Evolutionary conservation across 2,113 vertebrate genomes (phyloP).

Genomic region (Brevimyrus niger): DNA sequence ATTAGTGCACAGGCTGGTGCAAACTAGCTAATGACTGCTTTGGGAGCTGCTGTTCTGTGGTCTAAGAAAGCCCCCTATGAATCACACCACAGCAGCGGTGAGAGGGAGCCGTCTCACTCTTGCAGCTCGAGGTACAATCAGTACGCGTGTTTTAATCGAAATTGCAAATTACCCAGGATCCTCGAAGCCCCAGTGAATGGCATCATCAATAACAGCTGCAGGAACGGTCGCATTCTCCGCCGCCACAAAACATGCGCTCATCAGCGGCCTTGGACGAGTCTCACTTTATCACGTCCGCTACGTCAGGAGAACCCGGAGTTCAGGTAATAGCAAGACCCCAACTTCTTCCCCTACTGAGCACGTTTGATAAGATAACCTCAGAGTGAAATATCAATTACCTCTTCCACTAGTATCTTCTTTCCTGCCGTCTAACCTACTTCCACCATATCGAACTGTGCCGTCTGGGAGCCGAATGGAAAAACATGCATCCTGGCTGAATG

Average conservation of each 20-base stretch:
- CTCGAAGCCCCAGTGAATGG: neutral
- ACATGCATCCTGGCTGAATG: neutral
- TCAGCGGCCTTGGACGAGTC: neutral
- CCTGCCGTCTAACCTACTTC: neutral
- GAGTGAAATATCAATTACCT: neutral
- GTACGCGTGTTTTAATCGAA: neutral
- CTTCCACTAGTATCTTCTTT: neutral
- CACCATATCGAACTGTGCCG: neutral
- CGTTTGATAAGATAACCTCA: neutral
- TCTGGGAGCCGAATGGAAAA: neutral
- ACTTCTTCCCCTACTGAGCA: neutral
- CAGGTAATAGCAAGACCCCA: neutral
- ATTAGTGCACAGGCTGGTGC: neutral
- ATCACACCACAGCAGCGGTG: neutral
- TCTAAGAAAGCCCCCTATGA: neutral
- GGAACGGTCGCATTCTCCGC: neutral
- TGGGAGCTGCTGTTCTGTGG: neutral
- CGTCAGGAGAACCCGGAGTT: neutral
- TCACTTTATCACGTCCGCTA: neutral
- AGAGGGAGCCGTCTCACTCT: neutral
- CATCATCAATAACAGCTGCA: neutral
- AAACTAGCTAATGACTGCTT: neutral
- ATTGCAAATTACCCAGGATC: neutral
- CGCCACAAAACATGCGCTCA: neutral
- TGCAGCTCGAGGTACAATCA: neutral